Base-by-base conservation (phyloP, 2,113 vertebrate species). In the Triplophysa dalaica region DNA sequence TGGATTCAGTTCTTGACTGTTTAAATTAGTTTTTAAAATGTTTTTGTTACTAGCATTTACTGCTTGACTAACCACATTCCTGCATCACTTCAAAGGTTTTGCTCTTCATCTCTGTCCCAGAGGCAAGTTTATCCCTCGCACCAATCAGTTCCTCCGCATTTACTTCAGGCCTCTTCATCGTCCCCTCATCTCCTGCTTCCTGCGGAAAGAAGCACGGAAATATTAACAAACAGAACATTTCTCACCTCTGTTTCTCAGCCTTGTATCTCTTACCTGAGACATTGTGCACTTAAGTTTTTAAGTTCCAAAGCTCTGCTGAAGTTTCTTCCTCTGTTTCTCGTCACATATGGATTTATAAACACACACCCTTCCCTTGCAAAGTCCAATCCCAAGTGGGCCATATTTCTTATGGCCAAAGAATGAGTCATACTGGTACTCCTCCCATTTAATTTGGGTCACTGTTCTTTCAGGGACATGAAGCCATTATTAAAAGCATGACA, bases 81-180 rank as follows among this genome's bases (percentile, higher is more conserved):
- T 93, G 91, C 95, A 99, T 95, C 65, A 99, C 97, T 91, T 97
- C 94, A 77, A 96, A 92, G 1, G 98, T 99, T 90, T 99, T 98
- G 84, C 96, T 94, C 89, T 95, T 97, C 73, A 94, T 88, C 26
- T 92, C 89, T 26, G 90, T 93, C 75, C 93, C 91, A 43, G 77
- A 85, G n/a, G 89, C 62, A 70, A 99, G 92, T 22, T 91, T 95
- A 81, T 87, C 88, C 86, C 87, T 94, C 16, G 94, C 93, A 78
- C 94, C 93, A 78, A 93, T 92, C 68, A 98, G 91, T 79, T 98
- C 96, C 79, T 99, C 95, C 2, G 95, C 94, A 80, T 92, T 97
- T 87, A 98, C 87, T 16, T 93, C 93, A 70, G 95, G 97, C 16
- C 95, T 94, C 90, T 98, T 95, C 88, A 93, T 93, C 87, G 93